Percentiles rank a stretch among this genome's conserved stretches.
phyloP scores from a whole-genome alignment of 2,888 invertebrate species.

The Exocentrus adspersus region DNA sequence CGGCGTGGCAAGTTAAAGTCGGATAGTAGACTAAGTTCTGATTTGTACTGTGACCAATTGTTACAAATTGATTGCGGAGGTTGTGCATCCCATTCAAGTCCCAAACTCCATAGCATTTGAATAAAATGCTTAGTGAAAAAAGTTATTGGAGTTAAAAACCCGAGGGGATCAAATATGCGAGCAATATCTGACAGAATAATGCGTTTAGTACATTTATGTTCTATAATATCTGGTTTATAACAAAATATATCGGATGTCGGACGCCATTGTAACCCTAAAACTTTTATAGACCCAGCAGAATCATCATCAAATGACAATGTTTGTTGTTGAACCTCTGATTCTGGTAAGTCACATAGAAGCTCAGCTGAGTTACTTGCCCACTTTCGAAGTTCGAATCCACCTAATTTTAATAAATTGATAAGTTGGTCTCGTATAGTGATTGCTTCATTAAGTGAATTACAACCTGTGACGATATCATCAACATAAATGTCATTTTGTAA shows the following conservation, averaged over 20 bases:
- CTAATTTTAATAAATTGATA: neutral
- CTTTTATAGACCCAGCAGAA: neutral
- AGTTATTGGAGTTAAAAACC: neutral
- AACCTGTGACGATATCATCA: conserved; percentile 10
- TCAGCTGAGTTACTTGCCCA: neutral
- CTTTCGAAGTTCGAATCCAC: conserved; percentile 10
- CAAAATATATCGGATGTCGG: neutral
- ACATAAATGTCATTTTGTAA: conserved; percentile 2
- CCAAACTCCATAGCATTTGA: neutral
- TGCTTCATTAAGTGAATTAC: neutral
- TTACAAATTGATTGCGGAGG: too few species aligned
- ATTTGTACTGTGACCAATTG: too few species aligned
- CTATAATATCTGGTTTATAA: too few species aligned
- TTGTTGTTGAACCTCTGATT: neutral
- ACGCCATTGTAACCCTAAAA: conserved; percentile 6
- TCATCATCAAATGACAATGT: neutral
- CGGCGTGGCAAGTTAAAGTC: too few species aligned
- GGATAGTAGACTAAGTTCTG: too few species aligned
- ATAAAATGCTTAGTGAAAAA: neutral
- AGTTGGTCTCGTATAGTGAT: neutral
- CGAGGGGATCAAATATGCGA: neutral
- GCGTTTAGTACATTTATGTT: neutral
- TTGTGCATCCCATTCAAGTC: neutral
- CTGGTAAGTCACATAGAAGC: neutral
- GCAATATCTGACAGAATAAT: neutral